These are phyloP conservation scores for Pocillopora verrucosa DNA, from an alignment of 64 coral and sea anemone genomes.

Conservation along the genomic window DNA sequence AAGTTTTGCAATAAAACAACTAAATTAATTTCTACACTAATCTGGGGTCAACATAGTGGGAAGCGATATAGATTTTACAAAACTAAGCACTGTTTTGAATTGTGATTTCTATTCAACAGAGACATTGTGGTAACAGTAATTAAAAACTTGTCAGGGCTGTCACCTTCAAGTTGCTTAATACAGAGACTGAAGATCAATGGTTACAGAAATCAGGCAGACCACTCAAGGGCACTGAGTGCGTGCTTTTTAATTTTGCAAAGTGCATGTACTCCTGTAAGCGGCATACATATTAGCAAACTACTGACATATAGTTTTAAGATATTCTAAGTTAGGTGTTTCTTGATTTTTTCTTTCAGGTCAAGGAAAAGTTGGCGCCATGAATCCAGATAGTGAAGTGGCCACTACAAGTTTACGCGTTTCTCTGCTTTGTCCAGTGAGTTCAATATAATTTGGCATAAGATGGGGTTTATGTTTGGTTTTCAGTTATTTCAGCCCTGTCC, in stretches of 20 bases:
- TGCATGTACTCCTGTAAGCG: background rate
- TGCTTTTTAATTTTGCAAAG: background rate
- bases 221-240: conserved; percentile 98
- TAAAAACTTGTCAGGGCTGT: conserved; percentile 79
- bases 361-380: conserved; percentile 97
- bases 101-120: conserved; percentile 60
- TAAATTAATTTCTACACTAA: too few relatives aligned
- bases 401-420: conserved; percentile 94
- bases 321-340: background rate
- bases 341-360: conserved; percentile 60
- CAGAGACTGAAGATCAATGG: conserved; percentile 89
- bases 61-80: too few relatives aligned
- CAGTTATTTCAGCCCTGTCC: too few relatives aligned
- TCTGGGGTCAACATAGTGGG: too few relatives aligned
- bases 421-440: conserved; percentile 92
- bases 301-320: too few relatives aligned
- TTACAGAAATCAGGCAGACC: conserved; percentile 91
- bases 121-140: conserved; percentile 83
- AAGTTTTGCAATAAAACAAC: too few relatives aligned
- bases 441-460: too few relatives aligned
- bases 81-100: background rate
- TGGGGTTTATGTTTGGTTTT: too few relatives aligned
- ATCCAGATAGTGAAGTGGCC: conserved; percentile 97
- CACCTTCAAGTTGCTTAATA: conserved; percentile 95
- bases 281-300: too few relatives aligned